Base-by-base conservation (phyloP, 1,140 invertebrate genomes). In the Arctopsyche grandis region DNA sequence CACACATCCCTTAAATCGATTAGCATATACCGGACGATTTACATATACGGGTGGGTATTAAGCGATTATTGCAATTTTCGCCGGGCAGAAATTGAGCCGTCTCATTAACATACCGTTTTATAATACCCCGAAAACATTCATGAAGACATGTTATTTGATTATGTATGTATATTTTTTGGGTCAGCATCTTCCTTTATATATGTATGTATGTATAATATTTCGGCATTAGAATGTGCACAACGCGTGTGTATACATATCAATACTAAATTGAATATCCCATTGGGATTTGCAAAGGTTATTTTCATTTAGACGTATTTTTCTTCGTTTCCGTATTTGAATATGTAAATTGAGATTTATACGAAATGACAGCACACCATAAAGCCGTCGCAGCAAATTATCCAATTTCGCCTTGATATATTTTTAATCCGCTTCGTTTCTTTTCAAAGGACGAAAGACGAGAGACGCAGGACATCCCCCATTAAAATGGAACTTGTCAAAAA, bases 331-430 rank as follows among this genome's bases (percentile, higher is more conserved):
- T n/a, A 66, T 66, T 66, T 66, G 24, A 66, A 66, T 66, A 66
- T 66, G 63, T 29, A 66, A 66, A 66, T 66, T 66, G 63, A 14
- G 24, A 66, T 66, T 26, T 66, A 3, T 66, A 29, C 24, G 24
- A 26, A 56, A 22, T 74, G 71, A 29, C 48, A 56, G 71, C 71
- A 56, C 44, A 56, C 63, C 56, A 60, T 60, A 66, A 52, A 74
- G 21, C 12, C 21, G 46, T 74, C 71, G 56, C 71, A 46, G 48
- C 71, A 22, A 74, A 74, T 74, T 74, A 74, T 74, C 44, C 44
- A 56, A 46, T 74, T 74, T 46, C 71, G 9, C 71, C 48, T 74
- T 74, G n/a, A 74, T 52, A 52, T 71, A 71, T 71, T 71, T 71
- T 71, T 71, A 46, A 71, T 71, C 19, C 63, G 63, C 63, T 66